Base-by-base conservation (phyloP, 2,797 vertebrate species). In the Nyctalus aviator region DNA sequence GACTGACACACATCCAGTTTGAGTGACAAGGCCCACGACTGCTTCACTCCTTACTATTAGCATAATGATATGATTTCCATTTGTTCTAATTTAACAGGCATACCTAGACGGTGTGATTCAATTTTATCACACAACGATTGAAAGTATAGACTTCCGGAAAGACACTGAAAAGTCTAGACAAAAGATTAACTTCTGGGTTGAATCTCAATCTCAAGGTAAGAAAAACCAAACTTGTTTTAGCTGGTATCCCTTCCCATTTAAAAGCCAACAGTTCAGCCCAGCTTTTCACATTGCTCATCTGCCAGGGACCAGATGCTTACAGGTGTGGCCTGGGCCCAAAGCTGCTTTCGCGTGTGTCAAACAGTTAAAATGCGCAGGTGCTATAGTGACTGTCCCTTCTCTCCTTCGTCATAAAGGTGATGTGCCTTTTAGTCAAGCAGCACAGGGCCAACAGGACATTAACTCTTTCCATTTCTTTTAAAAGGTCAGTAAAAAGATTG, bases 111-210 rank as follows among this genome's bases (percentile, higher is more conserved):
- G 86, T 1, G 37, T 95, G 77, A 95, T 97, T 83, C 81, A 97
- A 7, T 97, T 98, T 17, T 98, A 98, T 81, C 96, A 98, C 90
- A 97, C 98, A 0, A 91, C 96, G 0, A 9, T 98, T 3, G 96
- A 98, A 96, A 97, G 94, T 62, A 87, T 98, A 41, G 97, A 98
- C 93, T 98, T 98, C 73, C 94, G 37, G 3, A 96, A 94, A 73
- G 95, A 97, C 69, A 17, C 88, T 7, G 98, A 98, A 93, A 93
- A 95, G 4, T 91, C 98, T 57, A 98, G 98, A 94, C 90, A 95
- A 91, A 86, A 97, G 94, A 98, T 98, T 94, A 98, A 98, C 64
- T 89, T 92, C 94, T 98, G 98, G 98, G 98, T 98, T 89, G 98
- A 98, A 96, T 97, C 73, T 76, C 97, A 98, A 90, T 98, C 98